Base-by-base conservation (phyloP, 2,113 vertebrate genomes). In the Pelmatolapia mariae region DNA sequence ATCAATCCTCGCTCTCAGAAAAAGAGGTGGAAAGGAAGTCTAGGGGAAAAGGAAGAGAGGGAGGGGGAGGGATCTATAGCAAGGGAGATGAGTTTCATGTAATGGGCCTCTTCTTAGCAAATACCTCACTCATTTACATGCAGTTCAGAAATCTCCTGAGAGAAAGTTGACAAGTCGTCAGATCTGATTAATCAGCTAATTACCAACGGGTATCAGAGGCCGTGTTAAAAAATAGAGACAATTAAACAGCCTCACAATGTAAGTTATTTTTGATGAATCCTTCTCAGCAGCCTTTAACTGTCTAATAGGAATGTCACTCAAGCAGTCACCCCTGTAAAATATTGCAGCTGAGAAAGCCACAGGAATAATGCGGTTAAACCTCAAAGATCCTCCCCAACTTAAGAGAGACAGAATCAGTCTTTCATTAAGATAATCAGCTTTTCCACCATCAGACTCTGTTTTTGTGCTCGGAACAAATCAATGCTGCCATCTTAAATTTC, bases 351-450 rank as follows among this genome's bases (percentile, higher is more conserved):
- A 83, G 80, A 16, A 89, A 88, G 81, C 91, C 81, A 63, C 92
- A 87, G 91, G 83, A 91, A 86, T 82, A 79, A 54, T 93, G 94
- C 63, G 94, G 94, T 89, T 91, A 83, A 85, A 93, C 92, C 87
- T 89, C 81, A 86, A 85, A 90, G 90, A 93, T 87, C 66, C 87
- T 91, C 63, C 87, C 66, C 91, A 87, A 87, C 88, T 92, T 83
- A 82, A 85, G 45, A 83, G 63, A 84, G 45, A 36, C 73, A 45
- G 71, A 93, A 92, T 83, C 43, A 52, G 86, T 52, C 92, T 94
- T 86, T 95, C 94, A 96, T 96, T 95, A 94, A 63, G 84, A 89
- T 93, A 92, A 93, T 92, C 92, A 90, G 90, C 91, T 90, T 78
- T 87, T 81, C 80, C 82, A 83, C 85, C 91, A 83, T 90, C 89